Percentiles rank a stretch among this genome's conserved stretches.
These are phyloP conservation scores for Lasioglossum leucozonium DNA, from an alignment of 2,888 invertebrate genomes.

Conservation along the genomic window DNA sequence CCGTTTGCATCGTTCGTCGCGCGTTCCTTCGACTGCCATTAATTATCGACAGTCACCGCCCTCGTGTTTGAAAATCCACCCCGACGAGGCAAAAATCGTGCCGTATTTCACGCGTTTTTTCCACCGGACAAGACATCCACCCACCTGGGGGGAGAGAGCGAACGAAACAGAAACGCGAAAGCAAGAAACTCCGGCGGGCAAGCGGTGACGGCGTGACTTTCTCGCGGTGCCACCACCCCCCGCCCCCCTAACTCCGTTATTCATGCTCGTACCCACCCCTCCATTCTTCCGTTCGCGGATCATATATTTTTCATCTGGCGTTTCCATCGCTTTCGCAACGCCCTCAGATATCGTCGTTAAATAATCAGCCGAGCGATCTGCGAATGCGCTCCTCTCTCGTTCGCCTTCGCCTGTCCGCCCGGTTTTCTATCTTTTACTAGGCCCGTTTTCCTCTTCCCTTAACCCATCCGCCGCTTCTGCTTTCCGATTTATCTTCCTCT, in stretches of 20 bases:
- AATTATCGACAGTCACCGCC: constrained; percentile 23
- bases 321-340: constrained; percentile 47
- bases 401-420: constrained; percentile 16
- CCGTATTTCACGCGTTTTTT: constrained; percentile 31
- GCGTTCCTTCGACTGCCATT: constrained; percentile 20
- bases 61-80: constrained; percentile 27
- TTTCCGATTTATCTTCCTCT: constrained; percentile 22
- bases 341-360: constrained; percentile 62
- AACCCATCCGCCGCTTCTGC: neutral
- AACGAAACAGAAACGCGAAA: constrained; percentile 51
- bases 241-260: constrained; percentile 46
- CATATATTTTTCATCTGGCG: constrained; percentile 58
- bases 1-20: neutral
- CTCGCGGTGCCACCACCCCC: constrained; percentile 34
- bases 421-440: neutral
- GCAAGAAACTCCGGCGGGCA: constrained; percentile 36
- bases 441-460: neutral
- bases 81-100: constrained; percentile 26
- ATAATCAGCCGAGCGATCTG: constrained; percentile 58
- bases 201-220: constrained; percentile 49
- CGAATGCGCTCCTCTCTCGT: constrained; percentile 24
- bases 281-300: constrained; percentile 45
- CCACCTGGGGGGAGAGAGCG: constrained; percentile 24
- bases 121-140: constrained; percentile 16
- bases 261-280: constrained; percentile 45